Conservation (phyloP, 2,888 invertebrate genomes). For the Nephrocerus scutellatus region DNA sequence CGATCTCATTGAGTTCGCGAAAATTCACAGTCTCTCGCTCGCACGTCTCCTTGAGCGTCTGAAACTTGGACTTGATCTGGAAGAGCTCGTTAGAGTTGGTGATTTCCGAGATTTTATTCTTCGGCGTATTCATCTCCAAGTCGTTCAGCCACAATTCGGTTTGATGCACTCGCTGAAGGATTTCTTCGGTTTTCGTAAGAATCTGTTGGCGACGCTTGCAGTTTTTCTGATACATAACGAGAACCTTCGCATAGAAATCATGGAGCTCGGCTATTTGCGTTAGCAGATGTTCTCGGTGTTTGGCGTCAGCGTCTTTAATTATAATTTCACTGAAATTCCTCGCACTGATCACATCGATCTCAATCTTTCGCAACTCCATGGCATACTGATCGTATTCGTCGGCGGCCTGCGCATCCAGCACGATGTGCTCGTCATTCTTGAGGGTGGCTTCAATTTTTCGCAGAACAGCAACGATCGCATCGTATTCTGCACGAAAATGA, state of each 20-base stretch:
- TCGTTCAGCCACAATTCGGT: conserved; percentile 58
- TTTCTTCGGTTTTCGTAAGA: conserved; percentile 35
- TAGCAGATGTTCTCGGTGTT: conserved; percentile 34
- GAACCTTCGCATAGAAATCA: conserved; percentile 37
- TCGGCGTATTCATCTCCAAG: conserved; percentile 58
- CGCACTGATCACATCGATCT: conserved; percentile 47
- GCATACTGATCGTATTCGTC: conserved; percentile 21
- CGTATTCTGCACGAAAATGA: conserved; percentile 43
- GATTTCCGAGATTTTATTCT: conserved; percentile 53
- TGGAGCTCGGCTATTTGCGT: conserved; percentile 38
- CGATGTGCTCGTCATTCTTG: conserved; percentile 14
- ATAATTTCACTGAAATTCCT: conserved; percentile 46
- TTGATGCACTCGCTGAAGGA: conserved; percentile 36
- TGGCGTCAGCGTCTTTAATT: conserved; percentile 39
- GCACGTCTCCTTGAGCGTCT: conserved; percentile 64
- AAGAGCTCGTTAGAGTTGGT: conserved; percentile 63
- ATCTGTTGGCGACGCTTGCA: conserved; percentile 35
- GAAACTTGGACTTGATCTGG: conserved; percentile 63
- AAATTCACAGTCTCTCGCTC: conserved; percentile 62
- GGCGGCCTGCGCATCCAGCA: conserved; percentile 1
- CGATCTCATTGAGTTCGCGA: conserved; percentile 61
- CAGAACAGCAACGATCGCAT: conserved; percentile 35
- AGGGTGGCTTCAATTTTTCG: conserved; percentile 28
- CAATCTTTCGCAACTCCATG: conserved; percentile 44
- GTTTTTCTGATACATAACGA: conserved; percentile 36